A percentile compares a stretch with the other conserved stretches of the same genome.
phyloP scores from a whole-genome alignment of 1,140 invertebrate species.

The Danaus plexippus region DNA sequence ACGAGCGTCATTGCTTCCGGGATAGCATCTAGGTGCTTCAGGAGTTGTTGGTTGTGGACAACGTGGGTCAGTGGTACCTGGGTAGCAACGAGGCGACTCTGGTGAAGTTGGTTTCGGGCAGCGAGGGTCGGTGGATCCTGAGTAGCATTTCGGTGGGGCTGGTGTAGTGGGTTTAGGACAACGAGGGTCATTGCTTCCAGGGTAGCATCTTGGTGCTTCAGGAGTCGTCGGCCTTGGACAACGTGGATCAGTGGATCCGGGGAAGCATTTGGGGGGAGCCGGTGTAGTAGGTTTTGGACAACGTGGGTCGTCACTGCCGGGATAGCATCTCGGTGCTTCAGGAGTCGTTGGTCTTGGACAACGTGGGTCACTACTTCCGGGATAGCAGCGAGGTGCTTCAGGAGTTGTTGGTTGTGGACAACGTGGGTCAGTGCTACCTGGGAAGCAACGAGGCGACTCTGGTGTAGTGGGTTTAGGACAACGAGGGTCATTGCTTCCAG shows the following conservation, averaged over 20 bases:
- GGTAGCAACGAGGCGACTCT: too few species aligned
- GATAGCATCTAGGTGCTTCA: too few species aligned
- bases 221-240: slow-evolving; percentile 9
- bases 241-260: slow-evolving; percentile 10
- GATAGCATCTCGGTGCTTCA: slow-evolving; percentile 6
- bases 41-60: too few species aligned
- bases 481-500: slow-evolving; percentile 3
- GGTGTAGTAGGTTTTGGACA: slow-evolving; percentile 18
- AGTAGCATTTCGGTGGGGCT: too few species aligned
- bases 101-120: too few species aligned
- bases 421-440: slow-evolving; percentile 5
- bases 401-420: slow-evolving; percentile 11
- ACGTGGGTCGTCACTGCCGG: slow-evolving; percentile 4
- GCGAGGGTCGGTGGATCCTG: too few species aligned
- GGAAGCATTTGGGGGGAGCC: slow-evolving; percentile 13
- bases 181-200: slow-evolving; percentile 1
- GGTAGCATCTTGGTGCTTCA: slow-evolving; percentile 1
- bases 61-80: too few species aligned
- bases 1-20: too few species aligned
- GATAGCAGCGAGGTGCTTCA: slow-evolving; percentile 6
- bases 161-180: slow-evolving; percentile 4
- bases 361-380: slow-evolving; percentile 7
- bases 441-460: slow-evolving; percentile 5
- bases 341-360: slow-evolving; percentile 10
- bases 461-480: slow-evolving; percentile 11